These are phyloP conservation scores for Rhinoderma darwinii DNA, from an alignment of 2,113 vertebrate species.

Conservation along the genomic window DNA sequence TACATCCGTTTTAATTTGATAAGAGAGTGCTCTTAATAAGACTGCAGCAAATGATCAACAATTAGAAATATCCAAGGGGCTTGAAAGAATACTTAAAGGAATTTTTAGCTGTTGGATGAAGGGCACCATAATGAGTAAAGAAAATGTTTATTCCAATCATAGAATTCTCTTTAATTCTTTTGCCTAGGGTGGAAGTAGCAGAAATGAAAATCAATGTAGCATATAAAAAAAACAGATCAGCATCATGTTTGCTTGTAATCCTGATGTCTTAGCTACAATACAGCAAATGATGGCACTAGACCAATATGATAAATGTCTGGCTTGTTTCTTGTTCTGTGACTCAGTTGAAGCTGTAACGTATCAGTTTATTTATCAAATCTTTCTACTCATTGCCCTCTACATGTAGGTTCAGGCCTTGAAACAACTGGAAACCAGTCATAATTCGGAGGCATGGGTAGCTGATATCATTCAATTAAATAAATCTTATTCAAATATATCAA, in stretches of 20 bases:
- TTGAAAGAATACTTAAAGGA: slow-evolving; percentile 8
- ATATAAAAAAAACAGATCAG: slow-evolving; percentile 40
- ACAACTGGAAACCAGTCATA: background rate
- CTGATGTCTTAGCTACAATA: slow-evolving; percentile 25
- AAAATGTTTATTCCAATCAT: slow-evolving; percentile 47
- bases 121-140: background rate
- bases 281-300: slow-evolving; percentile 28
- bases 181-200: slow-evolving; percentile 45
- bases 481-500: background rate
- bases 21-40: background rate
- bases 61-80: slow-evolving; percentile 32
- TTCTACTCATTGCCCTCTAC: background rate
- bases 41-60: slow-evolving; percentile 37
- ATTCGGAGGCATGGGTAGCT: background rate
- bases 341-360: slow-evolving; percentile 34
- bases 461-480: background rate
- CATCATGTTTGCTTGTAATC: slow-evolving; percentile 41
- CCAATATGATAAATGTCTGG: slow-evolving; percentile 20
- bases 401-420: background rate
- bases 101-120: slow-evolving; percentile 33
- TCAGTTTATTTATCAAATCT: background rate
- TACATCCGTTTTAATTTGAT: background rate
- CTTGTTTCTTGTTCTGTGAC: background rate
- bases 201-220: slow-evolving; percentile 50
- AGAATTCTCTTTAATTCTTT: slow-evolving; percentile 39